Evolutionary conservation across 1,140 invertebrate genomes (phyloP).

Genomic region (Fopius arisanus): DNA sequence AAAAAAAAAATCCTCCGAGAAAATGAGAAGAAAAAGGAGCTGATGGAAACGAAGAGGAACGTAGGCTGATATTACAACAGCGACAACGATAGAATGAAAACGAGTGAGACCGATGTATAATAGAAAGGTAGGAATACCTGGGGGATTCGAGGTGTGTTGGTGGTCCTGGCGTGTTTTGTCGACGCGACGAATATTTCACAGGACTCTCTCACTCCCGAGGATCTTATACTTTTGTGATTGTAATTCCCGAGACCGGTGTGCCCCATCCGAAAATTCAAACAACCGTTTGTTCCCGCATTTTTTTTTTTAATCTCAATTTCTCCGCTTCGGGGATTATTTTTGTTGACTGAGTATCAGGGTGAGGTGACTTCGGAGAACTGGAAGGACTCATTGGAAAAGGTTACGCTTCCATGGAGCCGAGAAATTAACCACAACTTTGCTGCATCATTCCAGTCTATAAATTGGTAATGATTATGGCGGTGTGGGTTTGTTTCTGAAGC

Average conservation of each 20-base stretch:
- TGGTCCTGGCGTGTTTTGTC: conserved; percentile 13
- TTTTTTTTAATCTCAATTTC: neutral
- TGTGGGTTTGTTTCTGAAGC: neutral
- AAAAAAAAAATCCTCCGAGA: neutral
- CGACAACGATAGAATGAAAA: conserved; percentile 2
- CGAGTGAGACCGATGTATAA: neutral
- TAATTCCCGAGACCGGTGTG: neutral
- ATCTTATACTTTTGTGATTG: neutral
- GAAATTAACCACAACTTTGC: neutral
- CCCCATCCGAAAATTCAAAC: neutral
- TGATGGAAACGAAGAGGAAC: conserved; percentile 2
- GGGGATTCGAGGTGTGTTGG: conserved; percentile 16
- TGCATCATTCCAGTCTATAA: neutral
- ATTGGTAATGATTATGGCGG: neutral
- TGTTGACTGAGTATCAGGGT: neutral
- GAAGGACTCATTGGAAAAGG: neutral
- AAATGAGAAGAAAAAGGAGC: neutral
- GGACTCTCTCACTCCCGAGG: neutral
- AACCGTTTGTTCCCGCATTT: neutral
- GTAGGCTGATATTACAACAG: conserved; percentile 6
- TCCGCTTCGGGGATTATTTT: no score
- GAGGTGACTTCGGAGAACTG: neutral
- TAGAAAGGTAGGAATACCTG: neutral
- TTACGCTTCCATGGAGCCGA: conserved; percentile 11
- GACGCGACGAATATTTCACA: conserved; percentile 16